Base-by-base conservation (phyloP, 53 echinoderm and acorn worm genomes). In the Holothuria leucospilota region DNA sequence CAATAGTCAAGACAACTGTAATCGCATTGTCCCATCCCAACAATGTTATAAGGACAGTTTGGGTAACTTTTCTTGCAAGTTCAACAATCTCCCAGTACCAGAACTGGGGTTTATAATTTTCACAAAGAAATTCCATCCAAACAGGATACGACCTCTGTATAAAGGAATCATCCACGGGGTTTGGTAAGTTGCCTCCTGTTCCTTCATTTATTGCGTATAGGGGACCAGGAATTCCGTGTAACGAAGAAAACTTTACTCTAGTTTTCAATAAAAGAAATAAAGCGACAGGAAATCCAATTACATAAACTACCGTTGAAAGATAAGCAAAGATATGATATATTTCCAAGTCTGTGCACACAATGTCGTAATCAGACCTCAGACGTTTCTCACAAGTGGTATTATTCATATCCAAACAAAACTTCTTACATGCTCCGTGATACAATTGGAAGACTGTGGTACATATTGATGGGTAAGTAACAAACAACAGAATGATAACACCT, bases 351-450 rank as follows among this genome's bases (percentile, higher is more conserved):
- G 63, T 21, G 68, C 92, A 92, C 27, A 52, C 61, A 23, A 89
- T 82, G 27, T 81, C 78, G 78, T 85, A 92, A 59, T 92, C 89
- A 20, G 81, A 85, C 39, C 89, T 39, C 26, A 88, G 53, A 29
- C 77, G 39, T 14, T 29, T 63, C 18, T n/a, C 26, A 25, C 34
- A 51, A 2, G 24, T 8, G 0, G 7, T 10, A 13, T 71, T 18
- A 12, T 61, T 21, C 20, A 88, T 84, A 72, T 81, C 88, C 10
- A 88, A 27, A 39, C 80, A 64, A 53, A 89, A 92, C 5, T 18
- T 12, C 6, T 92, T 28, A 72, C 92, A 92, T 7, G 85, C 63
- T 13, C 65, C 14, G 8, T 89, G 89, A 59, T 88, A 62, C 20
- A 92, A 56, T 0, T 52, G 51, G 20, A 88, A 72, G 5, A 88